phyloP scores from a whole-genome alignment of 2,797 vertebrate genomes.

The Lophotriccus pileatus region DNA sequence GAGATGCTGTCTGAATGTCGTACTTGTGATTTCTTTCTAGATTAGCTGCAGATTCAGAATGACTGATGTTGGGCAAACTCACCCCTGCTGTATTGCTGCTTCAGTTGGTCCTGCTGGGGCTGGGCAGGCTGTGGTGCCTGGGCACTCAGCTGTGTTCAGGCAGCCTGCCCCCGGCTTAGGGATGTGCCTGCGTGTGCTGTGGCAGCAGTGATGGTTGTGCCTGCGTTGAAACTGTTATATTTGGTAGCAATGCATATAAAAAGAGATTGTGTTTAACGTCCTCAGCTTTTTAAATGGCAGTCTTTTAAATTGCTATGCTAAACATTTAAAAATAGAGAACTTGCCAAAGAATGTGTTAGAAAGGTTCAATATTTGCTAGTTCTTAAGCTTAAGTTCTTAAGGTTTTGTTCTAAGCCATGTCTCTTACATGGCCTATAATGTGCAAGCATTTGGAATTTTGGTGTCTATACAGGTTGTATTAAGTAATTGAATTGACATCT shows the following conservation, averaged over 20 bases:
- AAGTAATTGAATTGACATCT: background rate
- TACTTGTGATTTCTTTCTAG: background rate
- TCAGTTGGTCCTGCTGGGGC: rapidly evolving
- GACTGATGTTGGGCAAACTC: rapidly evolving
- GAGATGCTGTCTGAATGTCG: background rate
- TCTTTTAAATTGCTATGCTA: background rate
- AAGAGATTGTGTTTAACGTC: background rate
- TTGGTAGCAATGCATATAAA: rapidly evolving
- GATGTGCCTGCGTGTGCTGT: rapidly evolving
- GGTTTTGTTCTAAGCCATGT: background rate
- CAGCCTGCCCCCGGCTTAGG: background rate
- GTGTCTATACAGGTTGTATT: background rate
- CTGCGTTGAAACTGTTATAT: rapidly evolving
- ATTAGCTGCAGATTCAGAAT: background rate
- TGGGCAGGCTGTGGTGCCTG: background rate
- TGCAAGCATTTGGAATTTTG: background rate
- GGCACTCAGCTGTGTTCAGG: background rate
- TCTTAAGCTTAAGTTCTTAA: background rate
- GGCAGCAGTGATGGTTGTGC: background rate
- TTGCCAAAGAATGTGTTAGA: background rate
- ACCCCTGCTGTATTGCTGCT: rapidly evolving
- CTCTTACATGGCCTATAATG: background rate
- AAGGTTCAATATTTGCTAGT: background rate
- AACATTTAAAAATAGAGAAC: background rate
- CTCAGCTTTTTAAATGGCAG: background rate